Evolutionary conservation across 2,113 vertebrate species (phyloP).

Genomic region (Nyctereutes procyonoides): DNA sequence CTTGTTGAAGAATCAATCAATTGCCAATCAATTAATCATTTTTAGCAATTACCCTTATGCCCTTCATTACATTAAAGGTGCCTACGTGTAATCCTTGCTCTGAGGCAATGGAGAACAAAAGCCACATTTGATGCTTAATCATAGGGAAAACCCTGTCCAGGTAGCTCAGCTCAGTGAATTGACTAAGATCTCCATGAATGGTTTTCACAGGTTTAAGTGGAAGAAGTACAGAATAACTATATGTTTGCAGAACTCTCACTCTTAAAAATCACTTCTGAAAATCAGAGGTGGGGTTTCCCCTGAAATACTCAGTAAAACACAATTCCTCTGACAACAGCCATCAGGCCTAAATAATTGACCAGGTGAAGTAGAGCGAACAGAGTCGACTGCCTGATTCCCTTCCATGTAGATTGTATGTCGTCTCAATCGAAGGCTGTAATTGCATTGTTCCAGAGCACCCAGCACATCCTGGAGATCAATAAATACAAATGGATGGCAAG

Average conservation of each 20-base stretch:
- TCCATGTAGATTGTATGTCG: constrained; percentile 85
- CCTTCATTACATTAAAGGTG: background rate
- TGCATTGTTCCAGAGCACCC: background rate
- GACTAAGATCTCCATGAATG: background rate
- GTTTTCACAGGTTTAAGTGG: constrained; percentile 44
- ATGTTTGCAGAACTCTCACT: constrained; percentile 73
- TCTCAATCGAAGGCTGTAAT: constrained; percentile 75
- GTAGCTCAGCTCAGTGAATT: background rate
- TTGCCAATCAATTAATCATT: background rate
- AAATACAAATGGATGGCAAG: background rate
- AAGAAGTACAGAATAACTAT: constrained; percentile 52
- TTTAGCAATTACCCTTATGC: background rate
- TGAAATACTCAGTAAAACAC: constrained; percentile 79
- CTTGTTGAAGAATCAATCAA: background rate
- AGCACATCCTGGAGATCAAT: background rate
- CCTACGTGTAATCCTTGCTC: background rate
- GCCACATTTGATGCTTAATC: background rate
- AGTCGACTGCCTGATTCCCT: constrained; percentile 76
- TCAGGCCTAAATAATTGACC: constrained; percentile 78
- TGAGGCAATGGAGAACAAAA: background rate
- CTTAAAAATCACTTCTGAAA: constrained; percentile 75
- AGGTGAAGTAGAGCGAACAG: constrained; percentile 80
- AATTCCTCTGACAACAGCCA: constrained; percentile 80
- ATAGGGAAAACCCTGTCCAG: background rate
- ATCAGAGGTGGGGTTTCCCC: constrained; percentile 71